These are phyloP conservation scores for Neosilurus mollespiculum DNA, from an alignment of 2,797 vertebrate genomes.

Conservation along the genomic window DNA sequence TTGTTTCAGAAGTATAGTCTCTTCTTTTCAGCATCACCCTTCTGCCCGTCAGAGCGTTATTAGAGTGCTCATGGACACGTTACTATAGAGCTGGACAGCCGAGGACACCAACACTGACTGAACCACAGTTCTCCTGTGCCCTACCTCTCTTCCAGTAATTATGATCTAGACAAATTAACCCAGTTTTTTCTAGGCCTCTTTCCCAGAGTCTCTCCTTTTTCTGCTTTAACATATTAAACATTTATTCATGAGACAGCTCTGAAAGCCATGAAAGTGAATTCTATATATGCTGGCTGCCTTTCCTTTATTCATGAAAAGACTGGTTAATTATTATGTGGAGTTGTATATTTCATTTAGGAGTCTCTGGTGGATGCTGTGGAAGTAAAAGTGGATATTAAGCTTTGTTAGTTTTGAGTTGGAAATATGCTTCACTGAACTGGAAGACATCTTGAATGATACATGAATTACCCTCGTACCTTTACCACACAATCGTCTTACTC, in stretches of 20 bases:
- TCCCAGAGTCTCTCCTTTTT: constrained; percentile 57
- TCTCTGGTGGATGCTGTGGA: constrained; percentile 60
- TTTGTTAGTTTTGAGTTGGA: constrained; percentile 48
- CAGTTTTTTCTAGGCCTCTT: constrained; percentile 47
- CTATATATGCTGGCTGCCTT: constrained; percentile 61
- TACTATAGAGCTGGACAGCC: constrained; percentile 60
- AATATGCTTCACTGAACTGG: constrained; percentile 38
- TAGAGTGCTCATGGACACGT: constrained; percentile 63
- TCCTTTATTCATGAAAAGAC: constrained; percentile 69
- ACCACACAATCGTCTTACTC: constrained; percentile 27
- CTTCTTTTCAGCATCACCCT: constrained; percentile 29
- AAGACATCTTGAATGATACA: constrained; percentile 22
- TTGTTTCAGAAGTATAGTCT: constrained; percentile 40
- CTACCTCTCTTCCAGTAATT: constrained; percentile 66
- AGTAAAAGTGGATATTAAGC: constrained; percentile 63
- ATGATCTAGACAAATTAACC: constrained; percentile 70
- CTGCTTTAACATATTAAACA: constrained; percentile 75
- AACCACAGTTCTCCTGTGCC: constrained; percentile 53
- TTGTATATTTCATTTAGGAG: constrained; percentile 70
- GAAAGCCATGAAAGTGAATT: constrained; percentile 80
- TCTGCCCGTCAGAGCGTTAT: constrained; percentile 71
- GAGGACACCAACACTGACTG: constrained; percentile 55
- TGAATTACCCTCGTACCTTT: constrained; percentile 10
- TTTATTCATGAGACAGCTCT: constrained; percentile 75
- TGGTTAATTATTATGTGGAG: constrained; percentile 68